Conservation (phyloP, 2,888 invertebrate genomes). For the Papilio demoleus region DNA sequence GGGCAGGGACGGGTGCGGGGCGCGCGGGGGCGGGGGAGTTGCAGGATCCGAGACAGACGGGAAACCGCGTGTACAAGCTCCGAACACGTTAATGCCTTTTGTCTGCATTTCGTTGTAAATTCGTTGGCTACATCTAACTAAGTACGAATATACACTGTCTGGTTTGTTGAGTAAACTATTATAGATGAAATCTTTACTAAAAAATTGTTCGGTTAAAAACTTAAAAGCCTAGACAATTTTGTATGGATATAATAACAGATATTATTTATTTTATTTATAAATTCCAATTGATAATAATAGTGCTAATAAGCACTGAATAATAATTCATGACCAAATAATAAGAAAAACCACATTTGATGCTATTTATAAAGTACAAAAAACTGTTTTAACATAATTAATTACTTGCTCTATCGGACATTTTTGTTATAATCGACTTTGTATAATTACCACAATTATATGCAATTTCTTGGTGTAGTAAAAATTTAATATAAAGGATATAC, state of each 20-base stretch:
- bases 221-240: neutral
- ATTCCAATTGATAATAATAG: too few species aligned
- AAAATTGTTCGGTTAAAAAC: neutral
- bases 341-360: neutral
- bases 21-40: slow-evolving; percentile 7
- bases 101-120: slow-evolving; percentile 35
- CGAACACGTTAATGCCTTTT: slow-evolving; percentile 39
- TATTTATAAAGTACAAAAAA: too few species aligned
- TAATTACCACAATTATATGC: too few species aligned
- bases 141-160: slow-evolving; percentile 25
- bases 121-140: neutral
- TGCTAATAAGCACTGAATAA: neutral
- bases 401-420: too few species aligned
- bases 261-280: too few species aligned
- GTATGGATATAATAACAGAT: neutral
- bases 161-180: slow-evolving; percentile 20
- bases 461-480: too few species aligned
- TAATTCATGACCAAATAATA: too few species aligned
- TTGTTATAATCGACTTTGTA: too few species aligned
- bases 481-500: too few species aligned
- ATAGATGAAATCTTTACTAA: neutral
- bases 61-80: slow-evolving; percentile 39
- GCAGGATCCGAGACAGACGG: slow-evolving; percentile 33
- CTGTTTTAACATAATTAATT: too few species aligned
- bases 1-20: neutral